Evolutionary conservation across 2,888 invertebrate species (phyloP), one percentile per base, ranked within the genome.

Genomic region (Hetaerina titia): DNA sequence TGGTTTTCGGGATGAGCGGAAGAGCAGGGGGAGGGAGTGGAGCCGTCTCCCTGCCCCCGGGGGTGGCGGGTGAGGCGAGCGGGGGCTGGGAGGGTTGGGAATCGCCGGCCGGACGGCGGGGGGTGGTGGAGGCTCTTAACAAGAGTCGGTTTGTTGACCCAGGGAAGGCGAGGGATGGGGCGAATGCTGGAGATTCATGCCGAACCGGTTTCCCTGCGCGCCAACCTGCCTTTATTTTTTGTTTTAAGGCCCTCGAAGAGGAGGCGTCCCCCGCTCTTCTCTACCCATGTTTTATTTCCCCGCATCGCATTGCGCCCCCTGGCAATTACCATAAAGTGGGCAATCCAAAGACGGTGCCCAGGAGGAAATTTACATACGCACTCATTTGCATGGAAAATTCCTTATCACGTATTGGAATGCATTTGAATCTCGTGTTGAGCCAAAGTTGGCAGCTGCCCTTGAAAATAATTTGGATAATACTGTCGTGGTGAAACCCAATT

Each of bases 61-160:
- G 15, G 45, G 88, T 6, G 88, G 31, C 17, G 31, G 88, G 17
- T 7, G 69, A 13, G 7, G 69, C 22, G 0, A 13, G 69, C 22
- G 69, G 13, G 69, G 45, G 69, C 22, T 22, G 69, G 69, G 57
- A 17, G 45, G 45, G 2, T n/a, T n/a, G n/a, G n/a, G n/a, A n/a
- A n/a, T n/a, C n/a, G n/a, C n/a, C 45, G 45, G 45, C 1, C 45
- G 45, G 45, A 45, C 22, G 56, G 89, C 13, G 45, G 19, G 57
- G 89, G 89, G 22, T 57, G 89, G 45, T 17, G 89, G 11, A 56
- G 89, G 56, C 89, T 17, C 69, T 69, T 22, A 69, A 90, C 63
- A 90, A 90, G 90, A 45, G 63, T 64, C 64, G 64, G 90, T 90
- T 90, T 90, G 90, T 90, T 90, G 90, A 90, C 90, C 90, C 90